phyloP scores from a whole-genome alignment of 2,888 invertebrate species.

The Tillus elongatus region DNA sequence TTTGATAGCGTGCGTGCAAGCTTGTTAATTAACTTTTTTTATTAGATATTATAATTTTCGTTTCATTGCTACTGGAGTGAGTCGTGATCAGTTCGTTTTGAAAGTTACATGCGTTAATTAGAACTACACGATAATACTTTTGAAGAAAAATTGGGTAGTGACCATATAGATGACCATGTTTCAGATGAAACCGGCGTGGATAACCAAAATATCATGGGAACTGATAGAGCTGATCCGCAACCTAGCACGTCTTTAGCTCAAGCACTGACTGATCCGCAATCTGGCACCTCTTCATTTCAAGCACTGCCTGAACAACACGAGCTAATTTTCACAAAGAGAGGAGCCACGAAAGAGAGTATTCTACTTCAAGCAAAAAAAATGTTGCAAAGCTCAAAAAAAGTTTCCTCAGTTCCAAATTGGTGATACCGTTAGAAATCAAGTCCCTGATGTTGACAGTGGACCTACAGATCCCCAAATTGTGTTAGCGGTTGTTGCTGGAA shows the following conservation, averaged over 20 bases:
- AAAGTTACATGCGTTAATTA: no score
- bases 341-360: conserved; percentile 18
- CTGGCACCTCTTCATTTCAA: conserved; percentile 18
- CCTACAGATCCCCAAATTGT: conserved; percentile 23
- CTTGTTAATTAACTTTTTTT: no score
- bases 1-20: no score
- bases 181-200: conserved; percentile 2
- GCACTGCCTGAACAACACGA: conserved; percentile 18
- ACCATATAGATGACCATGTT: conserved; percentile 2
- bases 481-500: conserved; percentile 22
- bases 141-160: not conserved
- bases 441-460: conserved; percentile 21
- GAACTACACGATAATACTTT: not conserved
- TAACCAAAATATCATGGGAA: conserved; percentile 1
- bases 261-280: conserved; percentile 4
- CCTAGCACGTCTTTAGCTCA: no score
- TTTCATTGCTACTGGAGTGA: no score
- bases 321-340: conserved; percentile 18
- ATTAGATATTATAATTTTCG: no score
- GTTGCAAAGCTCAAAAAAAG: conserved; percentile 14
- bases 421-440: conserved; percentile 22
- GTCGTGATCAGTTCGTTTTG: no score
- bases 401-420: conserved; percentile 21
- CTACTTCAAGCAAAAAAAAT: conserved; percentile 13
- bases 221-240: not conserved